These are phyloP conservation scores for Omphaloscelis lunosa DNA, from an alignment of 2,888 invertebrate genomes.

Conservation along the genomic window DNA sequence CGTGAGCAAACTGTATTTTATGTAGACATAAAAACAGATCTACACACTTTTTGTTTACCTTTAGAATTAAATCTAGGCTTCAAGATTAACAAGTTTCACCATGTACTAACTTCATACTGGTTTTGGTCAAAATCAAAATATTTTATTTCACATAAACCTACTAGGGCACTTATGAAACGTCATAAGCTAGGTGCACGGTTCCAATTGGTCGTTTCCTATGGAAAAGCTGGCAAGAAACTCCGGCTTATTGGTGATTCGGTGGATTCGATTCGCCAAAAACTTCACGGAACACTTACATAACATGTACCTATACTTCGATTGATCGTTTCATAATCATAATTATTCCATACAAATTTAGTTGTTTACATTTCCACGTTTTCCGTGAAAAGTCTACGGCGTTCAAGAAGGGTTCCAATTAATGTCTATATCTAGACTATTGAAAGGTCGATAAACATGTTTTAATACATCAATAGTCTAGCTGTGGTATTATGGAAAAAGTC, in stretches of 20 bases:
- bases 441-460: conserved; percentile 21
- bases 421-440: conserved; percentile 9
- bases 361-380: neutral
- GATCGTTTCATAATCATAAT: conserved; percentile 11
- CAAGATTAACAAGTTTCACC: neutral
- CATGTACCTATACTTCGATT: neutral
- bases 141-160: too few relatives aligned
- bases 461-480: conserved; percentile 5
- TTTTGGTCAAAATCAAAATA: too few relatives aligned
- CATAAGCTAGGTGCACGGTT: too few relatives aligned
- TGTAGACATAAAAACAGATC: too few relatives aligned
- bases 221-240: too few relatives aligned
- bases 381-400: neutral
- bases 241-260: too few relatives aligned
- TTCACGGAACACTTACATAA: too few relatives aligned
- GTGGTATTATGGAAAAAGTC: neutral
- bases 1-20: too few relatives aligned
- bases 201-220: too few relatives aligned
- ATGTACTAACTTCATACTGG: neutral
- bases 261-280: too few relatives aligned
- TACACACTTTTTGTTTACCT: too few relatives aligned
- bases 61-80: neutral
- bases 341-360: conserved; percentile 3
- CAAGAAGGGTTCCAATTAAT: neutral
- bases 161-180: too few relatives aligned